Conservation (phyloP, 1,140 invertebrate genomes). For the Papilio polyxenes region DNA sequence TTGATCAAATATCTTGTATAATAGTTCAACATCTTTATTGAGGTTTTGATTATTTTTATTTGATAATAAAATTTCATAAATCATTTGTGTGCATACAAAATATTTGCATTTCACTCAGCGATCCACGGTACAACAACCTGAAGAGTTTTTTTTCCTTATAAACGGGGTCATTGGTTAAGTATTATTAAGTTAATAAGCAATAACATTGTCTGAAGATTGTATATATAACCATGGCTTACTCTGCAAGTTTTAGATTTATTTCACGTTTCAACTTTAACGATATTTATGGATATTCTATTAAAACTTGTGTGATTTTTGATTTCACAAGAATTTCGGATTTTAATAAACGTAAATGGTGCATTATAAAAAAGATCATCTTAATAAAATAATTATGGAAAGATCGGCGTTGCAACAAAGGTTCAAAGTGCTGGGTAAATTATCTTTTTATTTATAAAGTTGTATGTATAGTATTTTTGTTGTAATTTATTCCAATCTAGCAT, state of each 20-base stretch:
- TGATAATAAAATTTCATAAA: not conserved
- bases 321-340: too few species aligned
- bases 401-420: too few species aligned
- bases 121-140: not conserved
- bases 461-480: not conserved
- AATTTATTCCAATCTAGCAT: not conserved
- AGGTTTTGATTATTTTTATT: not conserved
- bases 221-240: slow-evolving; percentile 8
- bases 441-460: not conserved
- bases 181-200: not conserved
- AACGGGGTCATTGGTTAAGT: slow-evolving; percentile 10
- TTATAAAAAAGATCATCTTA: too few species aligned
- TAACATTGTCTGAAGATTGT: not conserved
- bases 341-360: too few species aligned
- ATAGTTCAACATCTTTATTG: not conserved
- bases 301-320: too few species aligned
- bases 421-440: too few species aligned
- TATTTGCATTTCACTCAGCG: slow-evolving; percentile 17
- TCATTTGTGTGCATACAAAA: not conserved
- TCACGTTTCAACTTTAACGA: too few species aligned
- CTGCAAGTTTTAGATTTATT: not conserved
- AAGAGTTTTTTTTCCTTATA: not conserved
- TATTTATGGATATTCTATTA: too few species aligned
- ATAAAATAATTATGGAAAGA: too few species aligned
- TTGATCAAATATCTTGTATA: not conserved